These are phyloP conservation scores for Xerus rutilus DNA, from an alignment of 2,797 vertebrate genomes.

Conservation along the genomic window DNA sequence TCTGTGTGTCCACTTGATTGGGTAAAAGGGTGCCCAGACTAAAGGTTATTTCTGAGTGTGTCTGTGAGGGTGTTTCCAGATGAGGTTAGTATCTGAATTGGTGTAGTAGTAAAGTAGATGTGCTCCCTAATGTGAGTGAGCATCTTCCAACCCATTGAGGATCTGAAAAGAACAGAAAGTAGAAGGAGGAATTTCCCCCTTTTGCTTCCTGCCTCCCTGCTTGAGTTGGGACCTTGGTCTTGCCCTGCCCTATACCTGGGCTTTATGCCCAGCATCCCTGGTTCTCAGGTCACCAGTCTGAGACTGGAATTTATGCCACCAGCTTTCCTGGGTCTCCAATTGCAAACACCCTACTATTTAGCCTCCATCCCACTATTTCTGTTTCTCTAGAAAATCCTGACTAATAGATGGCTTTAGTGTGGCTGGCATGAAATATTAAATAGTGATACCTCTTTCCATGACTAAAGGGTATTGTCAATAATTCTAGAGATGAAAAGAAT, in stretches of 20 bases:
- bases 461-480: neutral
- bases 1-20: neutral
- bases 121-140: neutral
- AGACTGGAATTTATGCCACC: neutral
- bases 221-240: neutral
- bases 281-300: neutral
- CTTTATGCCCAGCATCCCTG: neutral
- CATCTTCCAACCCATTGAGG: neutral
- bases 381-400: neutral
- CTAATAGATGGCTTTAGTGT: neutral
- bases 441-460: neutral
- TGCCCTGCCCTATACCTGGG: neutral
- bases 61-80: neutral
- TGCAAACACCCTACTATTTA: neutral
- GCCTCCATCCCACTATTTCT: neutral
- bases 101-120: neutral
- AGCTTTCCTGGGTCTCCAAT: neutral
- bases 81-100: neutral
- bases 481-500: conserved; percentile 42
- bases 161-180: neutral
- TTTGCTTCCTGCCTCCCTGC: neutral
- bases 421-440: neutral
- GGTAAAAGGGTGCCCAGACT: neutral
- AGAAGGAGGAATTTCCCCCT: neutral
- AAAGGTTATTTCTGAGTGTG: neutral